phyloP scores from a whole-genome alignment of 2,888 invertebrate species.

The Drosophila paranaensis region DNA sequence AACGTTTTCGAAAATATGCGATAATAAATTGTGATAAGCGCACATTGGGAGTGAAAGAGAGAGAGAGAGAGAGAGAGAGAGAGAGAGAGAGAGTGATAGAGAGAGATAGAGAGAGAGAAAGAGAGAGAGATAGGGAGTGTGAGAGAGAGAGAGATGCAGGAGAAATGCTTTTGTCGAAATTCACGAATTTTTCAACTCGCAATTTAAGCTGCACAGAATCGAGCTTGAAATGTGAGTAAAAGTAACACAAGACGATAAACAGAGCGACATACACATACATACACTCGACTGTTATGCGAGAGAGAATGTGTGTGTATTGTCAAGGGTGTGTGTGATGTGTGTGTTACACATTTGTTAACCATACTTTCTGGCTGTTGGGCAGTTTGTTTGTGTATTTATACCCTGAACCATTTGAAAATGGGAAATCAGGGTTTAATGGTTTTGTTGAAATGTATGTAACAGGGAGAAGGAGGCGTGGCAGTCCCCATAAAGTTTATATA shows the following conservation, averaged over 20 bases:
- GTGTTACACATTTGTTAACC: conserved; percentile 60
- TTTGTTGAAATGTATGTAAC: too few relatives aligned
- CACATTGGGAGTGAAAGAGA: not conserved
- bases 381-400: conserved; percentile 56
- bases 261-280: not conserved
- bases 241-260: conserved; percentile 43
- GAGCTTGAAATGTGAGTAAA: conserved; percentile 34
- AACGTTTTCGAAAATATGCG: conserved; percentile 15
- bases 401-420: too few relatives aligned
- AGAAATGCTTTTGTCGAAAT: conserved; percentile 3
- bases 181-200: not conserved
- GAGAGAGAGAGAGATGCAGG: not conserved
- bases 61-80: not conserved
- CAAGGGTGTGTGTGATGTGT: not conserved
- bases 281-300: not conserved
- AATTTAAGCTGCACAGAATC: not conserved
- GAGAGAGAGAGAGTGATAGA: not conserved
- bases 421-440: too few relatives aligned
- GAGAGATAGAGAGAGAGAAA: not conserved
- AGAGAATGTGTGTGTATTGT: not conserved
- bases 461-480: too few relatives aligned
- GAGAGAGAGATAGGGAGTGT: too few relatives aligned
- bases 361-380: conserved; percentile 62
- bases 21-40: conserved; percentile 10
- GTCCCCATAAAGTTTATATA: too few relatives aligned